Evolutionary conservation across 1,140 invertebrate species (phyloP).

Genomic region (Micrasema minimum): DNA sequence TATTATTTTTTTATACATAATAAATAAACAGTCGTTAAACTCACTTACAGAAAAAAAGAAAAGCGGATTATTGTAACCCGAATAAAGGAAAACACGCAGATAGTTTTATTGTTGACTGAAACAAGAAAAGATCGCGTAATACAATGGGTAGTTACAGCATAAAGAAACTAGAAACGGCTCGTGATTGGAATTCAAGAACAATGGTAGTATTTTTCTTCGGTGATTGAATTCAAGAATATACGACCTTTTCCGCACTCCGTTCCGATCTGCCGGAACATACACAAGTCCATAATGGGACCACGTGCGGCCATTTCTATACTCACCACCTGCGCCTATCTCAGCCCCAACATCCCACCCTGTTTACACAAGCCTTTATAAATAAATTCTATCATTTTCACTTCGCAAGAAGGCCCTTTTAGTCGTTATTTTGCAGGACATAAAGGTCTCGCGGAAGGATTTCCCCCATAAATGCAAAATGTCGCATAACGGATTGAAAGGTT

Average conservation of each 20-base stretch:
- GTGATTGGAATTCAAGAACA: slow-evolving; percentile 32
- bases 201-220: too few species aligned
- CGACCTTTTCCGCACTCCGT: slow-evolving; percentile 6
- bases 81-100: too few species aligned
- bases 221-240: slow-evolving; percentile 30
- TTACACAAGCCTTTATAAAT: slow-evolving; percentile 39
- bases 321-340: slow-evolving; percentile 39
- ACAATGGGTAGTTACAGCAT: neutral
- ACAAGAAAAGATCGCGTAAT: too few species aligned
- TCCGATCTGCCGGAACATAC: neutral
- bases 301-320: slow-evolving; percentile 43
- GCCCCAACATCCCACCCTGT: slow-evolving; percentile 6
- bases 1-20: too few species aligned
- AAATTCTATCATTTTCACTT: slow-evolving; percentile 45
- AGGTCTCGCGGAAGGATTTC: slow-evolving; percentile 26
- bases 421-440: slow-evolving; percentile 14
- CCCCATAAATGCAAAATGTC: slow-evolving; percentile 26
- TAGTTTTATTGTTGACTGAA: too few species aligned
- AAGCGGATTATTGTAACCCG: too few species aligned
- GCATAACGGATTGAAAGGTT: slow-evolving; percentile 19
- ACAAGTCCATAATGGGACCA: slow-evolving; percentile 45
- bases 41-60: too few species aligned
- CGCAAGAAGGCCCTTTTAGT: slow-evolving; percentile 13
- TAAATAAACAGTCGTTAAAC: too few species aligned
- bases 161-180: slow-evolving; percentile 6